Conservation (phyloP, 2,797 vertebrate species). For the Lateolabrax maculatus region DNA sequence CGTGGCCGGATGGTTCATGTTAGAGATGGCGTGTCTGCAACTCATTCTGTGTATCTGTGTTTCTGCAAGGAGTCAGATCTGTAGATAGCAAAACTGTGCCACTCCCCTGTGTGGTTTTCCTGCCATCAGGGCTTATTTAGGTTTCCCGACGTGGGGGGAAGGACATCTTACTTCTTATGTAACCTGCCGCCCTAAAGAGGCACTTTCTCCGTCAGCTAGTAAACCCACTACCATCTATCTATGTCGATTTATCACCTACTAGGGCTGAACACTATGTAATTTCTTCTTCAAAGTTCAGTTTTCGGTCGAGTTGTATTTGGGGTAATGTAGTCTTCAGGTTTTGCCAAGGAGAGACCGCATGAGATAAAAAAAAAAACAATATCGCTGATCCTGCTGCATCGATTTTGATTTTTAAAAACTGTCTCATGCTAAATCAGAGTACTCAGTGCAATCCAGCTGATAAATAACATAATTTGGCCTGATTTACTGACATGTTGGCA, state of each 20-base stretch:
- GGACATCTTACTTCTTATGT: constrained; percentile 61
- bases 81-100: constrained; percentile 73
- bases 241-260: not conserved
- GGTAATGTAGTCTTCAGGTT: not conserved
- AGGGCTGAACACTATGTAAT: not conserved
- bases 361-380: not conserved
- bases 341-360: not conserved
- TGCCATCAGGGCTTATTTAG: constrained; percentile 76
- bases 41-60: constrained; percentile 73
- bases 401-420: too few relatives aligned
- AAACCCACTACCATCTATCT: constrained; percentile 6
- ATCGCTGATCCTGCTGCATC: too few relatives aligned
- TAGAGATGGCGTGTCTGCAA: constrained; percentile 75
- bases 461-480: not conserved
- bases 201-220: constrained; percentile 75
- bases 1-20: constrained; percentile 73
- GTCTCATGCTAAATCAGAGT: not conserved
- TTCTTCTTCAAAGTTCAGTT: not conserved
- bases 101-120: constrained; percentile 80
- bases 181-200: constrained; percentile 73
- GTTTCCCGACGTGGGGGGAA: constrained; percentile 57
- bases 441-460: not conserved
- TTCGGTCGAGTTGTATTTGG: not conserved
- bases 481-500: constrained; percentile 2
- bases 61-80: constrained; percentile 74